A percentile compares a stretch with the other conserved stretches of the same genome.
These are phyloP conservation scores for Noctua comes DNA, from an alignment of 2,888 invertebrate species.

Conservation along the genomic window DNA sequence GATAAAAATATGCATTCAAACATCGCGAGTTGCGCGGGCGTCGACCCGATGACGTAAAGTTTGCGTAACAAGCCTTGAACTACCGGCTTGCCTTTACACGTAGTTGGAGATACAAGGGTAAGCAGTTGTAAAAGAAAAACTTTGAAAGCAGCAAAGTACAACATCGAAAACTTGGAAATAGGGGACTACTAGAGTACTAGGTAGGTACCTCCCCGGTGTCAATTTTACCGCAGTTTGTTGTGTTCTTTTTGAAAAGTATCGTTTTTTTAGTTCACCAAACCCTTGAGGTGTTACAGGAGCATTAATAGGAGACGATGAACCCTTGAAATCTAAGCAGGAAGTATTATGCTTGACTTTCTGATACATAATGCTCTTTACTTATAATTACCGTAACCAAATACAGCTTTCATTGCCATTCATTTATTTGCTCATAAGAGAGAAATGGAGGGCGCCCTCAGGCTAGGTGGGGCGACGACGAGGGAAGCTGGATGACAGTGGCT, in stretches of 20 bases:
- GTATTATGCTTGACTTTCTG: background rate
- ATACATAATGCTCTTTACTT: background rate
- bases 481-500: background rate
- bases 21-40: slow-evolving; percentile 62
- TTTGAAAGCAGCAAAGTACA: background rate
- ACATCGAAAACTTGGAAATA: background rate
- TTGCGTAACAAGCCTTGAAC: slow-evolving; percentile 70
- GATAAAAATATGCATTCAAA: slow-evolving; percentile 59
- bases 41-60: slow-evolving; percentile 65
- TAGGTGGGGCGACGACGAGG: background rate
- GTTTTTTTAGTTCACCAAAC: background rate
- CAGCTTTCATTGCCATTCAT: background rate
- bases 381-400: background rate
- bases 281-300: too few species aligned
- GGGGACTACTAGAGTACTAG: background rate
- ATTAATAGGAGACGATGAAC: background rate
- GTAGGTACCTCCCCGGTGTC: background rate
- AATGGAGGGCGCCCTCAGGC: too few species aligned
- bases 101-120: slow-evolving; percentile 47
- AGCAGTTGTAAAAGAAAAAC: background rate
- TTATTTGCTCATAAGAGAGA: too few species aligned
- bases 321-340: background rate
- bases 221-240: background rate
- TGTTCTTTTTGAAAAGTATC: background rate
- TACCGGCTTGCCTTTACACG: slow-evolving; percentile 47